These are phyloP conservation scores for Kradibia gibbosae DNA, from an alignment of 1,140 invertebrate genomes.

Conservation along the genomic window DNA sequence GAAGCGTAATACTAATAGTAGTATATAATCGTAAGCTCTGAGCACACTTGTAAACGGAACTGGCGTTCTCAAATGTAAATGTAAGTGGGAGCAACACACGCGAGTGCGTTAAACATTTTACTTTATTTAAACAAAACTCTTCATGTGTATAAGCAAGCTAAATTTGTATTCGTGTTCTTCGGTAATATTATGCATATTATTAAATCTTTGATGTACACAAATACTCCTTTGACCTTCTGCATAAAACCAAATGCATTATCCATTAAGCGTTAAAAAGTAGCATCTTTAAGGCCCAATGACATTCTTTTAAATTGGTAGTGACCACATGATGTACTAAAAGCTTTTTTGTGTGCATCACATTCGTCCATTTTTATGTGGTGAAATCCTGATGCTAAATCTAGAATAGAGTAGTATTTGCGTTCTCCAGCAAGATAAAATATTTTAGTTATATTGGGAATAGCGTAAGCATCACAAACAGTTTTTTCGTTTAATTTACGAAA, in stretches of 20 bases:
- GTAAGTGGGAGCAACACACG: too few relatives aligned
- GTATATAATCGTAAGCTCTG: too few relatives aligned
- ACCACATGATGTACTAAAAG: conserved; percentile 57
- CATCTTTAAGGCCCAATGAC: conserved; percentile 56
- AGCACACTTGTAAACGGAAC: too few relatives aligned
- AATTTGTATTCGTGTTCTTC: too few relatives aligned
- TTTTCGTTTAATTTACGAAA: conserved; percentile 3
- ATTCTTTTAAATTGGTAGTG: conserved; percentile 20
- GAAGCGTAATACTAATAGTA: too few relatives aligned
- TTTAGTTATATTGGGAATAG: neutral
- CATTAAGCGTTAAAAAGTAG: conserved; percentile 65
- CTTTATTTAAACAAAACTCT: too few relatives aligned
- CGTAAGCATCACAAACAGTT: neutral
- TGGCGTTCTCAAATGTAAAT: too few relatives aligned
- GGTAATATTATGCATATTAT: too few relatives aligned
- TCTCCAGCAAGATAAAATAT: neutral
- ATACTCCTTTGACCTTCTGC: too few relatives aligned
- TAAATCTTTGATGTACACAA: too few relatives aligned
- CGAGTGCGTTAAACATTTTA: too few relatives aligned
- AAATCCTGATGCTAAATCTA: neutral
- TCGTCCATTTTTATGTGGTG: conserved; percentile 68
- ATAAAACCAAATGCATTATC: conserved; percentile 64
- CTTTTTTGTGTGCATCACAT: conserved; percentile 66
- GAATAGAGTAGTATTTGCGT: neutral
- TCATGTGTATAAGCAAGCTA: too few relatives aligned